These are phyloP conservation scores for Halictus ligatus DNA, from an alignment of 2,888 invertebrate species.

Conservation along the genomic window DNA sequence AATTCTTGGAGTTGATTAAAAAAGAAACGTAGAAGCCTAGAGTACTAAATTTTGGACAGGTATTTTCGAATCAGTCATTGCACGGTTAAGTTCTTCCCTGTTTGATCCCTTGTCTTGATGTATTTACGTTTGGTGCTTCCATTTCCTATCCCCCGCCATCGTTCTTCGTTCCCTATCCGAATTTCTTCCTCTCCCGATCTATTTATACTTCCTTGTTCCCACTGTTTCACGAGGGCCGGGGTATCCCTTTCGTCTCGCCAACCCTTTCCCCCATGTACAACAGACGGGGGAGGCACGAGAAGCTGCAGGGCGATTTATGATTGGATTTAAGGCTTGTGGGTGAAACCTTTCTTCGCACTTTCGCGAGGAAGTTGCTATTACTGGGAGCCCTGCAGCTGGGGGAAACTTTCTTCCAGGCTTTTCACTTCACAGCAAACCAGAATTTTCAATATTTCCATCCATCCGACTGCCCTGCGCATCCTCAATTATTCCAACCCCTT, in stretches of 20 bases:
- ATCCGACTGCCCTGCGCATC: background rate
- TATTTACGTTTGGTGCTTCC: background rate
- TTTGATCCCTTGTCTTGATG: background rate
- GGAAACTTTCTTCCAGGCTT: background rate
- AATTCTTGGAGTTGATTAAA: background rate
- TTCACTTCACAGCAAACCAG: background rate
- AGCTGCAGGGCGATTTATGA: constrained; percentile 37
- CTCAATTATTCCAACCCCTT: background rate
- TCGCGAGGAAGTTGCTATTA: background rate
- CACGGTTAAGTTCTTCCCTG: background rate
- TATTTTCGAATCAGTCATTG: too few relatives aligned
- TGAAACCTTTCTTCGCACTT: background rate
- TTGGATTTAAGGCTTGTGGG: constrained; percentile 31
- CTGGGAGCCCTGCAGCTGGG: background rate
- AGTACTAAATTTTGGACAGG: background rate
- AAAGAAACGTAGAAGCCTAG: background rate
- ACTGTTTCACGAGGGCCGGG: background rate
- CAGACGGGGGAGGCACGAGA: background rate
- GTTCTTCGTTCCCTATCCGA: background rate
- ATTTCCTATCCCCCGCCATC: background rate
- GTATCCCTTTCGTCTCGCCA: background rate
- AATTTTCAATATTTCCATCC: background rate
- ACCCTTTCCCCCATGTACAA: constrained; percentile 11
- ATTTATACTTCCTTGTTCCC: constrained; percentile 24
- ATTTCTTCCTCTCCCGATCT: background rate